Evolutionary conservation across 2,797 vertebrate genomes (phyloP).

Genomic region (Schizopygopsis malacanthus): DNA sequence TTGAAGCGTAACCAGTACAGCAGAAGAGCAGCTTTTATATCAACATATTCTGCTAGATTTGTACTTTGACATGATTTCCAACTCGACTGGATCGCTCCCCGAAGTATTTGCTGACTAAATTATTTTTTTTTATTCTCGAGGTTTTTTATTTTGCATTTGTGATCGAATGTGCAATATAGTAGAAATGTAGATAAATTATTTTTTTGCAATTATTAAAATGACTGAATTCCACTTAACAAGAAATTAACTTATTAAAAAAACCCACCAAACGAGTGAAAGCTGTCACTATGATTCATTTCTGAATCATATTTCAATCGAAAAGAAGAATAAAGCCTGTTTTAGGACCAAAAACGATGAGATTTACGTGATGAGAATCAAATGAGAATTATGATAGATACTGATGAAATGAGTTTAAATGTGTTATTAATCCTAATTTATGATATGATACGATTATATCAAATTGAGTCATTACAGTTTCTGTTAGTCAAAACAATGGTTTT

Average conservation of each 20-base stretch:
- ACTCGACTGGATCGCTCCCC: background rate
- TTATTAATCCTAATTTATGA: background rate
- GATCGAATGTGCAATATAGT: slow-evolving; percentile 63
- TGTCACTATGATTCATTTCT: background rate
- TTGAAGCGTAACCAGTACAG: slow-evolving; percentile 6
- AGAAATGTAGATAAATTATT: slow-evolving; percentile 41
- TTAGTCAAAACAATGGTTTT: background rate
- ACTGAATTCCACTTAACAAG: slow-evolving; percentile 13
- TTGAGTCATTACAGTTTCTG: background rate
- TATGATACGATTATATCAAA: background rate
- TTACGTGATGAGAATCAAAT: background rate
- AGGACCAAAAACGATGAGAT: background rate
- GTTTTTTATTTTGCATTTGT: slow-evolving; percentile 23
- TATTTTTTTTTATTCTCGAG: too few species aligned
- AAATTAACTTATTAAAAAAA: background rate
- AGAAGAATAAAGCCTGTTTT: background rate
- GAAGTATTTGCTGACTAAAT: slow-evolving; percentile 16
- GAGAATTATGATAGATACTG: background rate
- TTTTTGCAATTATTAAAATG: slow-evolving; percentile 33
- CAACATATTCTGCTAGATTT: background rate
- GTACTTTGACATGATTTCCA: background rate
- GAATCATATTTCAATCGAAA: background rate
- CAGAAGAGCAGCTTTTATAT: slow-evolving; percentile 8
- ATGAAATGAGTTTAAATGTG: background rate
- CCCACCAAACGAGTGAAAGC: background rate